Percentiles rank a stretch among this genome's conserved stretches.
Conservation (phyloP, 2,888 invertebrate genomes). For the Acanthosepion esculentum region DNA sequence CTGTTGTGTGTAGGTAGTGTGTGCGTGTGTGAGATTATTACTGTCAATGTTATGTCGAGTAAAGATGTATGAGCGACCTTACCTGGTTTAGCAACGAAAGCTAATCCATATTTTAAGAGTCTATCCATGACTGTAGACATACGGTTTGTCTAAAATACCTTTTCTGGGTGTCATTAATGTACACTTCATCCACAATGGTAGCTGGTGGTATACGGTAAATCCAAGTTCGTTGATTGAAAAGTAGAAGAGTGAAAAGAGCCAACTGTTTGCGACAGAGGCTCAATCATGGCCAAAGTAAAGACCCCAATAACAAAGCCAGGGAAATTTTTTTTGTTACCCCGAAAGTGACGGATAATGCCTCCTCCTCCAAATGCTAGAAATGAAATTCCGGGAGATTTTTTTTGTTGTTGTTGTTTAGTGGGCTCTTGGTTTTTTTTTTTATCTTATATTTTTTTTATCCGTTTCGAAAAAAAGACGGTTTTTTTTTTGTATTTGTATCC, state of each 20-base stretch:
- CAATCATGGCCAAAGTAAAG: not conserved
- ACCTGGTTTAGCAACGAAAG: not conserved
- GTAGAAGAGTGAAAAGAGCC: not conserved
- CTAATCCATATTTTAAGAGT: not conserved
- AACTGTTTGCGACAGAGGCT: not conserved
- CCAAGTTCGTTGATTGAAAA: not conserved
- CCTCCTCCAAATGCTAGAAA: not conserved
- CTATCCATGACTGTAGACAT: conserved; percentile 8
- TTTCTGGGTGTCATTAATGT: not conserved
- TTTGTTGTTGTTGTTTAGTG: not conserved
- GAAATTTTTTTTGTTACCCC: not conserved
- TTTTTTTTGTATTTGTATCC: no score
- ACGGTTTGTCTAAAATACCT: not conserved
- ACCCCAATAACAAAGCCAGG: not conserved
- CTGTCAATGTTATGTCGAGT: no score
- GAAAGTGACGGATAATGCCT: not conserved
- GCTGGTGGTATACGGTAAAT: not conserved
- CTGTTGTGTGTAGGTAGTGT: not conserved
- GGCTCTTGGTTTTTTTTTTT: no score
- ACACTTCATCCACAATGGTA: not conserved
- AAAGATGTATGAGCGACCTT: not conserved
- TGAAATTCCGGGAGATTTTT: not conserved
- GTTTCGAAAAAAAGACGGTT: not conserved
- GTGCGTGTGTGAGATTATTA: not conserved
- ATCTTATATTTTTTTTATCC: not conserved